Percentiles rank a stretch among this genome's conserved stretches.
phyloP scores from a whole-genome alignment of 1,140 invertebrate genomes.

The Pemphigus obesinymphae region DNA sequence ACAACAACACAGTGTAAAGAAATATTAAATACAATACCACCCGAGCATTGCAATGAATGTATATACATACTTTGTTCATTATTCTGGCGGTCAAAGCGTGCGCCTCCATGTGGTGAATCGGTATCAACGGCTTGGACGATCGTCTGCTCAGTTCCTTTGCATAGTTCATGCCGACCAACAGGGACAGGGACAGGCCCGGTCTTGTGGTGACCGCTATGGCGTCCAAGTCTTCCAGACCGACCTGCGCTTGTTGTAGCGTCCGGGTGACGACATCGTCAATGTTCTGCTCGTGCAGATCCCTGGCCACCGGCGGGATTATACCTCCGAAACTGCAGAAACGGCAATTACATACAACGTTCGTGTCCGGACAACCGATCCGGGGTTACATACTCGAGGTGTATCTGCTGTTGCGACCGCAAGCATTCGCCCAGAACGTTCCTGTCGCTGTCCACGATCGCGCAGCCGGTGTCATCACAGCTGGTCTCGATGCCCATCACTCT shows the following conservation, averaged over 20 bases:
- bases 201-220: constrained; percentile 87
- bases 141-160: constrained; percentile 69
- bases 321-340: constrained; percentile 71
- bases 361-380: not conserved
- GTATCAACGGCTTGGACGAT: constrained; percentile 79
- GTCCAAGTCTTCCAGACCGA: constrained; percentile 65
- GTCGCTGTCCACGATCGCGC: constrained; percentile 71
- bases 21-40: constrained; percentile 15
- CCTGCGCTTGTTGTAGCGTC: constrained; percentile 60
- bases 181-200: constrained; percentile 75
- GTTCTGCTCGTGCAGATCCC: constrained; percentile 71
- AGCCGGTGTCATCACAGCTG: constrained; percentile 97
- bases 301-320: constrained; percentile 81
- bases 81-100: constrained; percentile 88
- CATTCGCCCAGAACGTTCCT: constrained; percentile 75
- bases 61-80: constrained; percentile 54
- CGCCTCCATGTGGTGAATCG: constrained; percentile 98
- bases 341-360: constrained; percentile 5
- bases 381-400: constrained; percentile 64
- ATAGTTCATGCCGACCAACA: constrained; percentile 77
- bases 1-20: not conserved
- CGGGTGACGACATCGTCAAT: constrained; percentile 70
- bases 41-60: not conserved
- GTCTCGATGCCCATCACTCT: constrained; percentile 84
- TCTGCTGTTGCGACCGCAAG: constrained; percentile 67